These are phyloP conservation scores for Tychaedon coryphoeus DNA, from an alignment of 2,113 vertebrate genomes.

Conservation along the genomic window DNA sequence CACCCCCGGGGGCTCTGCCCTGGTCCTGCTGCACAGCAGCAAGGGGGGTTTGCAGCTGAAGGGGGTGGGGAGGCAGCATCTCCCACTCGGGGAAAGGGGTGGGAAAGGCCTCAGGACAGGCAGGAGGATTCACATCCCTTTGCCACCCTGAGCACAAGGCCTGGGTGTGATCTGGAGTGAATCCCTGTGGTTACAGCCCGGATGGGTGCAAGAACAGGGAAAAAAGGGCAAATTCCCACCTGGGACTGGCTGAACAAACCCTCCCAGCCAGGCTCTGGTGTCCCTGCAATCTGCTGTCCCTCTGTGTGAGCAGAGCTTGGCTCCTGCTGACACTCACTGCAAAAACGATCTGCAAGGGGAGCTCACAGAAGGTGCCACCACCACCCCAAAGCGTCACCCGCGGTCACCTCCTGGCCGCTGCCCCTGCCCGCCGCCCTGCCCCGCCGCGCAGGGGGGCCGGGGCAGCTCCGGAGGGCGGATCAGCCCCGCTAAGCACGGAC, in stretches of 20 bases:
- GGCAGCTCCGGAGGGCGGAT: neutral
- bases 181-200: neutral
- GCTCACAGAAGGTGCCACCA: rapidly evolving
- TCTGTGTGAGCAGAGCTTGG: rapidly evolving
- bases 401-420: rapidly evolving
- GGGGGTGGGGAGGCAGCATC: neutral
- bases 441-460: neutral
- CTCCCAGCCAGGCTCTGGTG: rapidly evolving
- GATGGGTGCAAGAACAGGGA: neutral
- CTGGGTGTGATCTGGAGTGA: neutral
- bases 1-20: neutral
- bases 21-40: neutral
- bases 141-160: rapidly evolving
- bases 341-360: neutral
- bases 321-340: rapidly evolving
- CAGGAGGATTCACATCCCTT: neutral
- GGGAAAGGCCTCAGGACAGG: neutral
- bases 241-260: neutral
- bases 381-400: neutral
- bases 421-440: neutral
- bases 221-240: neutral
- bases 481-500: neutral
- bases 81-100: neutral
- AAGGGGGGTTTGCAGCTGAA: no score
- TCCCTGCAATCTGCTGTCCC: rapidly evolving